Percentiles rank a stretch among this genome's conserved stretches.
Evolutionary conservation across 2,888 invertebrate genomes (phyloP).

Genomic region (Philopedon plagiatum): DNA sequence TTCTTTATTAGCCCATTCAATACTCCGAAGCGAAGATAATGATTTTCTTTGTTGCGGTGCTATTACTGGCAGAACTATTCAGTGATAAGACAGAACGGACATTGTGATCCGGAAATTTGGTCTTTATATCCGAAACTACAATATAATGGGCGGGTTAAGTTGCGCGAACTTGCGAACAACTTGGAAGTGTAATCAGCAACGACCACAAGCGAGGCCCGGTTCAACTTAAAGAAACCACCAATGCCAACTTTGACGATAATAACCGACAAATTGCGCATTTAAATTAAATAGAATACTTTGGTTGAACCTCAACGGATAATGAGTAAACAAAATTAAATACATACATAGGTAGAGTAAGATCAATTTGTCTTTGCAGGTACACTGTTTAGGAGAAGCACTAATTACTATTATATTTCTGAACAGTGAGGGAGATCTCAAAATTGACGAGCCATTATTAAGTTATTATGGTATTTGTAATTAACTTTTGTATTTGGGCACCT

Average conservation of each 20-base stretch:
- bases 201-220: constrained; percentile 19
- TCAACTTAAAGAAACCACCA: constrained; percentile 21
- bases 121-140: constrained; percentile 8
- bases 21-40: neutral
- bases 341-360: too few species aligned
- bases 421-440: too few species aligned
- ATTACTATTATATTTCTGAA: too few species aligned
- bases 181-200: constrained; percentile 29
- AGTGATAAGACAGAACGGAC: constrained; percentile 7
- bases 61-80: neutral
- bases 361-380: too few species aligned
- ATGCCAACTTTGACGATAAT: constrained; percentile 34
- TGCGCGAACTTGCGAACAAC: constrained; percentile 22
- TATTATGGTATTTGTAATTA: too few species aligned
- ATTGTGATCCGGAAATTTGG: constrained; percentile 6
- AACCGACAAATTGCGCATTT: constrained; percentile 34
- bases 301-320: neutral
- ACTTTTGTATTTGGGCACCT: too few species aligned
- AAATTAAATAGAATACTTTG: neutral
- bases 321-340: neutral
- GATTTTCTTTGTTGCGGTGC: neutral
- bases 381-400: too few species aligned
- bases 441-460: too few species aligned
- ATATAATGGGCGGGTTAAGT: constrained; percentile 18
- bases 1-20: too few species aligned